A percentile compares a stretch with the other conserved stretches of the same genome.
These are phyloP conservation scores for zebrafish (Danio rerio) DNA, from an alignment of 2,113 vertebrate genomes.

Conservation along the genomic window DNA sequence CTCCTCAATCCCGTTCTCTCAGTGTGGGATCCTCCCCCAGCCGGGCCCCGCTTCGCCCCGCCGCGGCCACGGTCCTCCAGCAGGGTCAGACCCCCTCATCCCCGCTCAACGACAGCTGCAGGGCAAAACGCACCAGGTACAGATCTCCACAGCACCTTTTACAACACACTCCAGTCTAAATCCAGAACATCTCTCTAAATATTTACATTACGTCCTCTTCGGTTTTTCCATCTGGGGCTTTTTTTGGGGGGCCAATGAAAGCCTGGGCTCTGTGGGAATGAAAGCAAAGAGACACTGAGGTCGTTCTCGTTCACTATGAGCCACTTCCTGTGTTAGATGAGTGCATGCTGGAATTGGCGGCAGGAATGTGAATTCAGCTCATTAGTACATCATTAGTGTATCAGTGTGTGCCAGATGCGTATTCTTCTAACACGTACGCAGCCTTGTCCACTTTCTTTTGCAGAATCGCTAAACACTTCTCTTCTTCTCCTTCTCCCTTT, in stretches of 20 bases:
- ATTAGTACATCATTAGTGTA: slow-evolving; percentile 42
- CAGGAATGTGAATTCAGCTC: slow-evolving; percentile 39
- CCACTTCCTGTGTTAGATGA: slow-evolving; percentile 43
- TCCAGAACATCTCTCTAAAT: not conserved
- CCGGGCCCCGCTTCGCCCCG: slow-evolving; percentile 57
- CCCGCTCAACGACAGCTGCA: slow-evolving; percentile 67
- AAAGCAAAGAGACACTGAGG: slow-evolving; percentile 19
- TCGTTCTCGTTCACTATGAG: slow-evolving; percentile 35
- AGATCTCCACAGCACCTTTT: not conserved
- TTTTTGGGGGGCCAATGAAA: not conserved
- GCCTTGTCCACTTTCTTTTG: slow-evolving; percentile 15
- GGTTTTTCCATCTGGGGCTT: slow-evolving; percentile 19
- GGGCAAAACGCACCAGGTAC: slow-evolving; percentile 72
- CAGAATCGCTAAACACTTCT: slow-evolving; percentile 38
- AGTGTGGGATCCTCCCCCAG: slow-evolving; percentile 72
- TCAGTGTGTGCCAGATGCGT: slow-evolving; percentile 19
- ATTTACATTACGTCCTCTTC: slow-evolving; percentile 10
- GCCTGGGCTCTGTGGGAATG: not conserved
- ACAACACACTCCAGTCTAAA: not conserved
- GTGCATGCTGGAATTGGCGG: slow-evolving; percentile 3
- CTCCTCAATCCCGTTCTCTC: slow-evolving; percentile 68
- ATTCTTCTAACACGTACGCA: not conserved
- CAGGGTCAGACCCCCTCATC: slow-evolving; percentile 62
- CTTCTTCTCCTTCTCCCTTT: slow-evolving; percentile 31
- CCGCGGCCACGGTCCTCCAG: slow-evolving; percentile 46